Base-by-base conservation (phyloP, 2,888 invertebrate species). In the Lysandra bellargus region DNA sequence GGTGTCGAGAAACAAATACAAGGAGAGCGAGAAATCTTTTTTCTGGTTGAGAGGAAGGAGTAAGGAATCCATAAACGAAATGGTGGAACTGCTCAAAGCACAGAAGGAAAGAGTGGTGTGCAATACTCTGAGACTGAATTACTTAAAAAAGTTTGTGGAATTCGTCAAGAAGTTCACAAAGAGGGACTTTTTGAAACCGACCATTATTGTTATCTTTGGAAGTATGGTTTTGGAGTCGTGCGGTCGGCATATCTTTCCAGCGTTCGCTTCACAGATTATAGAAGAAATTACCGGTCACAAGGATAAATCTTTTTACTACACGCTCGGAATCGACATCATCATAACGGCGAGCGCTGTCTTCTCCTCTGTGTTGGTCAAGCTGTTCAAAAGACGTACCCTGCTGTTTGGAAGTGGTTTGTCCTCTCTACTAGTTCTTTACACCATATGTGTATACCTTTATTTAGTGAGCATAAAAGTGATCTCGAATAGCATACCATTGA, bases 21-120 rank as follows among this genome's bases (percentile, higher is more conserved):
- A 90, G 5, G 90, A 95, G 78, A 95, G 96, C 0, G 90, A 94
- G 81, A 85, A 88, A 7, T 88, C 95, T 0, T 95, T 95, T 33
- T 88, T 90, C 74, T 95, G 92, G 89, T 90, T 95, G 74, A 88
- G 96, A 80, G 96, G 95, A 33, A 84, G 85, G 5, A 79, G 81
- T 30, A 81, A 84, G 17, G 80, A 83, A 9, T 83, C 87, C 0
- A 80, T 72, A 6, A 81, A 78, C 40, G 89, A 89, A 82, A 79
- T 92, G 0, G 82, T 86, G 23, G 87, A 88, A 60, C 33, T 91
- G 33, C 84, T 90, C 0, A 82, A 82, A 81, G 84, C 86, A 0
- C 91, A 91, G 81, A 88, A 86, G 78, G 83, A 85, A 33, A 83
- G 80, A 49, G 17, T 49, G 30, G 23, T 74, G 2, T 75, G 81